A percentile compares a stretch with the other conserved stretches of the same genome.
These are phyloP conservation scores for Glyptemys insculpta DNA, from an alignment of 2,797 vertebrate species.

Conservation along the genomic window DNA sequence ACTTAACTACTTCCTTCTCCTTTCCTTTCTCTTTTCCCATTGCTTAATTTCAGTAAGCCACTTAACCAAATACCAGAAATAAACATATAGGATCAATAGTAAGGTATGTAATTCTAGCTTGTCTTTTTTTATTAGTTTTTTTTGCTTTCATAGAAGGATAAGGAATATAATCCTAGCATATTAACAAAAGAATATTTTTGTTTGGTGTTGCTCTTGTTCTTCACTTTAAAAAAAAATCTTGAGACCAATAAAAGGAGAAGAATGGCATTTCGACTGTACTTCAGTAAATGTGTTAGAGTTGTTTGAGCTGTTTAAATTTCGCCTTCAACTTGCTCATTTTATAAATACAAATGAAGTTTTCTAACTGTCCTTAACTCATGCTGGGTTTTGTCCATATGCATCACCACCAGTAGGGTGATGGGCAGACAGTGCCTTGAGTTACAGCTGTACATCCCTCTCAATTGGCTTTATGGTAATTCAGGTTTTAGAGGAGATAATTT, in stretches of 20 bases:
- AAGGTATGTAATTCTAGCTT: background rate
- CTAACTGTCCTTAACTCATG: background rate
- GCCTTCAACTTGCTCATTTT: background rate
- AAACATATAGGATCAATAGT: background rate
- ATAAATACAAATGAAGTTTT: background rate
- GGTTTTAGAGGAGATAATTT: background rate
- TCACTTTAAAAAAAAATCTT: too few species aligned
- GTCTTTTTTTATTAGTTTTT: background rate
- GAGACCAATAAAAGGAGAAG: background rate
- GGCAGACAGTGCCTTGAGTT: background rate
- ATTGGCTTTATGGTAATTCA: background rate
- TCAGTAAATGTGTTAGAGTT: background rate
- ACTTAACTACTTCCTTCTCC: background rate
- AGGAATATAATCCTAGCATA: background rate
- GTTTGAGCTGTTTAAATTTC: background rate
- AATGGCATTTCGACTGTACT: background rate
- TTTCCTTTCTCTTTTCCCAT: background rate
- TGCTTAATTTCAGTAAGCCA: conserved; percentile 3
- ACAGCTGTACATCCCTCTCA: background rate
- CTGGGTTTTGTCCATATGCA: background rate
- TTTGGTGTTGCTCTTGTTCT: background rate
- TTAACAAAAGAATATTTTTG: background rate
- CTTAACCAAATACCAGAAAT: background rate
- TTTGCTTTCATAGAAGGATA: conserved; percentile 1
- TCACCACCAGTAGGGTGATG: background rate